These are phyloP conservation scores for Peribatodes rhomboidaria DNA, from an alignment of 2,888 invertebrate genomes.

Conservation along the genomic window DNA sequence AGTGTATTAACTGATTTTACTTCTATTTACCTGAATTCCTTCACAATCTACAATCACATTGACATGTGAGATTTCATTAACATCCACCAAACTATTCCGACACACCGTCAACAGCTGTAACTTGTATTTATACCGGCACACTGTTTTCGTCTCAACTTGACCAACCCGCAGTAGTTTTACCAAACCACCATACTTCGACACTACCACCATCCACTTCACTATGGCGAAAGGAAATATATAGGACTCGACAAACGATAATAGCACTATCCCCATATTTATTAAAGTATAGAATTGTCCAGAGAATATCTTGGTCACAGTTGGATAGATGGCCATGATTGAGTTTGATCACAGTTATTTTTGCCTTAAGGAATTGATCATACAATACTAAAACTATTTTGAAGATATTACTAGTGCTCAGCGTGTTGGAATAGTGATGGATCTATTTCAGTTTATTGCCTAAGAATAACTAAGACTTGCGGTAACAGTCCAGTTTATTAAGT, in stretches of 20 bases:
- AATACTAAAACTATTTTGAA: too few species aligned
- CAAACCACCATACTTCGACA: conserved; percentile 60
- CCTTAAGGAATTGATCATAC: not conserved
- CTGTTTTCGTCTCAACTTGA: conserved; percentile 29
- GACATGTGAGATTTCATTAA: conserved; percentile 59
- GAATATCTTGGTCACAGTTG: conserved; percentile 48
- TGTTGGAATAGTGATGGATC: conserved; percentile 5
- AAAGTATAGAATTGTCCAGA: conserved; percentile 50
- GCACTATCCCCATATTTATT: conserved; percentile 57
- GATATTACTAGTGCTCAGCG: not conserved
- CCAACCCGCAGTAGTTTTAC: conserved; percentile 37
- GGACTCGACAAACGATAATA: conserved; percentile 64
- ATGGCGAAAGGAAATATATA: conserved; percentile 64
- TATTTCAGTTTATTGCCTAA: not conserved
- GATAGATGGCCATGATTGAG: conserved; percentile 35
- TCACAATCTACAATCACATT: conserved; percentile 59
- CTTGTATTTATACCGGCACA: conserved; percentile 58
- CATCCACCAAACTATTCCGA: conserved; percentile 42
- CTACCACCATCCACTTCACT: conserved; percentile 65
- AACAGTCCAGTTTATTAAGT: conserved; percentile 8
- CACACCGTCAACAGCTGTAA: conserved; percentile 60
- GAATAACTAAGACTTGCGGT: conserved; percentile 5
- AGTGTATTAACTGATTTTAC: too few species aligned
- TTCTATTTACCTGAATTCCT: conserved; percentile 64
- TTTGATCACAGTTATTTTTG: not conserved